Base-by-base conservation (phyloP, 2,888 invertebrate genomes). In the Tortricodes alternella region DNA sequence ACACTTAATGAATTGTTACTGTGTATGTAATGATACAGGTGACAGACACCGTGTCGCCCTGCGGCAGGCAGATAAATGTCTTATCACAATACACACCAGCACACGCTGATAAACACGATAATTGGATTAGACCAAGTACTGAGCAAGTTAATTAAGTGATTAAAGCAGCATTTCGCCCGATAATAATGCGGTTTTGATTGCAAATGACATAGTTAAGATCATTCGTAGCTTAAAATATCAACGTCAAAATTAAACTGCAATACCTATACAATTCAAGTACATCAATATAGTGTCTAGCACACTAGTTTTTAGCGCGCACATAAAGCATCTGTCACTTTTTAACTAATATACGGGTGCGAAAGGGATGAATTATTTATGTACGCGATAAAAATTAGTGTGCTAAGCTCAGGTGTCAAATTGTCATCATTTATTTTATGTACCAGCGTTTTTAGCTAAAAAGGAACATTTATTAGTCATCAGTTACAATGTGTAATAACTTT, bases 41-140 rank as follows among this genome's bases (percentile, higher is more conserved):
- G 69, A 77, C 65, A 69, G 67, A 70, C 73, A 76, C 73, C 65
- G 70, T 66, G 62, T 63, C 61, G 67, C 65, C 58, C 63, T 63
- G 65, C 65, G 70, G 68, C 67, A 64, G 62, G 37, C 58, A 71
- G 77, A 78, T 78, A 80, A 69, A 50, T 60, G 62, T 67, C 64
- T 74, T 79, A 80, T 78, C 74, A 38, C 37, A 48, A 55, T 63
- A 62, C 59, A 71, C 23, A 38, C 39, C 29, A 74, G 62, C 66
- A 64, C 58, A 65, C 63, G 68, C 70, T 72, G 68, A 68, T 57
- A 56, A 64, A 70, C 61, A 61, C 56, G 68, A 68, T 74, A 73
- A 77, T 74, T 71, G 70, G 62, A 67, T 70, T 56, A 59, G 59
- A 65, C 63, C 60, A 57, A 67, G 69, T 67, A 65, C 64, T 61